phyloP scores from a whole-genome alignment of 2,888 invertebrate species.

The Cantharis rustica region DNA sequence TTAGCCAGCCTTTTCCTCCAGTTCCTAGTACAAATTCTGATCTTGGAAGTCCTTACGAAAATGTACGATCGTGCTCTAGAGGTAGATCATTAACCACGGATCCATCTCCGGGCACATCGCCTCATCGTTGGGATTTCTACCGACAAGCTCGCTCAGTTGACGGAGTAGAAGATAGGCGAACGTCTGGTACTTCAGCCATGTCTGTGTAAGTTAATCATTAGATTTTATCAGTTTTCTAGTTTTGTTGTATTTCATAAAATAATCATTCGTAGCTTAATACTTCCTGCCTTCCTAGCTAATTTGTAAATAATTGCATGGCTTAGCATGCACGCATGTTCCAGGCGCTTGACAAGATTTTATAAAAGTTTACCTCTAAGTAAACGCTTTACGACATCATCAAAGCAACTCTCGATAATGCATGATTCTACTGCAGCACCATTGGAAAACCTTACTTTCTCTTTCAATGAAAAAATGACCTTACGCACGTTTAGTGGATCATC shows the following conservation, averaged over 20 bases:
- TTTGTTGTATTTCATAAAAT: not conserved
- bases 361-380: conserved; percentile 50
- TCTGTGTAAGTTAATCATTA: conserved; percentile 59
- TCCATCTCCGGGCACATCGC: conserved; percentile 62
- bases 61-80: conserved; percentile 61
- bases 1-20: conserved; percentile 65
- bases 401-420: conserved; percentile 48
- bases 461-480: conserved; percentile 49
- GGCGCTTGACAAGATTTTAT: conserved; percentile 50
- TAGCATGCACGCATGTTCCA: conserved; percentile 47
- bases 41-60: conserved; percentile 68
- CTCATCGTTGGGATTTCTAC: conserved; percentile 60
- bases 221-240: not conserved
- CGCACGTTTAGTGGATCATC: conserved; percentile 44
- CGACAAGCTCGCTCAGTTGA: conserved; percentile 57
- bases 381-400: conserved; percentile 41
- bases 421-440: conserved; percentile 43
- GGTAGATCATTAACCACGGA: conserved; percentile 56
- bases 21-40: conserved; percentile 66
- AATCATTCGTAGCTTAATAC: not conserved
- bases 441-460: conserved; percentile 54
- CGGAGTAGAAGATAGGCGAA: conserved; percentile 59
- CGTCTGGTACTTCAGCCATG: conserved; percentile 63
- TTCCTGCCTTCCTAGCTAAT: conserved; percentile 8
- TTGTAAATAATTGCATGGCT: conserved; percentile 34